Percentiles rank a stretch among this genome's conserved stretches.
These are phyloP conservation scores for Drosophila gunungcola DNA, from an alignment of 1,140 invertebrate genomes.

Conservation along the genomic window DNA sequence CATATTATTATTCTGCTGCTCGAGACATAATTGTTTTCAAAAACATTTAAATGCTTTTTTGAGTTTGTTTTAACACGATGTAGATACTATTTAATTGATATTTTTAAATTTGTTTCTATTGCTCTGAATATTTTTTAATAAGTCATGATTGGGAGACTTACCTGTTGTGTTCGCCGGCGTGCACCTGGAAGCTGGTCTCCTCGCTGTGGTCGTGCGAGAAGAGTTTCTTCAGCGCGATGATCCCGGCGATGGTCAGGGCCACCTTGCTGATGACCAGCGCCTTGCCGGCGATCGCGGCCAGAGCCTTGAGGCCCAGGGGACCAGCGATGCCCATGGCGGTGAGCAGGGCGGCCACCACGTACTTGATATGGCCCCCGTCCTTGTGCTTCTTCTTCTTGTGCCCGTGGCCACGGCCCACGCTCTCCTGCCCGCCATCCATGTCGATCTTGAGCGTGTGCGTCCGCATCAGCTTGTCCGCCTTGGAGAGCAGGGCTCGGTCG, in stretches of 20 bases:
- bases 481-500: conserved; percentile 74
- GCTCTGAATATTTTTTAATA: too few relatives aligned
- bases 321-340: conserved; percentile 88
- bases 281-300: conserved; percentile 89
- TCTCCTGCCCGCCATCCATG: conserved; percentile 20
- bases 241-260: conserved; percentile 88
- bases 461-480: conserved; percentile 76
- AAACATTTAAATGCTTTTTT: too few relatives aligned
- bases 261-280: conserved; percentile 89
- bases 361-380: conserved; percentile 84
- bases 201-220: conserved; percentile 87
- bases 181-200: conserved; percentile 88
- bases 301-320: conserved; percentile 86
- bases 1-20: too few relatives aligned
- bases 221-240: conserved; percentile 89
- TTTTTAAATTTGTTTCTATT: too few relatives aligned
- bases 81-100: too few relatives aligned
- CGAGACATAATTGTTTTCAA: too few relatives aligned
- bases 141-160: conserved; percentile 53
- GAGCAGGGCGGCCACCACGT: conserved; percentile 87
- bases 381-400: conserved; percentile 73
- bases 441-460: conserved; percentile 79
- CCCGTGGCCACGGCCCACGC: conserved; percentile 49
- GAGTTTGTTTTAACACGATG: too few relatives aligned
- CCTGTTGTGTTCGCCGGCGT: conserved; percentile 88